These are phyloP conservation scores for Drosophila anomalata DNA, from an alignment of 2,888 invertebrate species.

Conservation along the genomic window DNA sequence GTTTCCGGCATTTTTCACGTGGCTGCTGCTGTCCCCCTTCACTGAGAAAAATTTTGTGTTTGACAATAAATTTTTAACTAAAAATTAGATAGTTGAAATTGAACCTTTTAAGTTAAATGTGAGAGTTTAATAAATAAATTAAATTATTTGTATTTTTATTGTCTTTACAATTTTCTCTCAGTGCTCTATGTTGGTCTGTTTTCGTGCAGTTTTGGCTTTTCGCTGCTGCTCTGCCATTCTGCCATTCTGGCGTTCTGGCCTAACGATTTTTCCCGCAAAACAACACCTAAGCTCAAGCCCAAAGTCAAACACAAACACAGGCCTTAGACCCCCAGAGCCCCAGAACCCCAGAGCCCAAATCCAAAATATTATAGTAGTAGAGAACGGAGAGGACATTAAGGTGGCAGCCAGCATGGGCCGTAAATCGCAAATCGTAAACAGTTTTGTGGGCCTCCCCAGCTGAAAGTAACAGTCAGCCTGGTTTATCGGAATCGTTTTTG, in stretches of 20 bases:
- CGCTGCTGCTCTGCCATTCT: slow-evolving; percentile 50
- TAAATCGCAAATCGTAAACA: slow-evolving; percentile 48
- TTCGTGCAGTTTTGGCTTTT: slow-evolving; percentile 75
- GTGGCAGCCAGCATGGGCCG: slow-evolving; percentile 21
- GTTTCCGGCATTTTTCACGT: slow-evolving; percentile 83
- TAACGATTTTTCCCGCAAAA: slow-evolving; percentile 77
- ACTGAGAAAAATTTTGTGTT: slow-evolving; percentile 9
- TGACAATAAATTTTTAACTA: not conserved
- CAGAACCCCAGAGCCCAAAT: slow-evolving; percentile 5
- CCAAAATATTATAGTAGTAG: slow-evolving; percentile 10
- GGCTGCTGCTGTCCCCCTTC: slow-evolving; percentile 62
- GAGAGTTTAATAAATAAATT: not conserved
- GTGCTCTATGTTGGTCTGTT: slow-evolving; percentile 35
- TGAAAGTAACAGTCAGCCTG: slow-evolving; percentile 60
- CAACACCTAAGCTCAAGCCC: slow-evolving; percentile 3
- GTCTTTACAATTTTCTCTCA: slow-evolving; percentile 5
- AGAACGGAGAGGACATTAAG: slow-evolving; percentile 34
- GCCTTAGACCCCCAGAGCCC: slow-evolving; percentile 1
- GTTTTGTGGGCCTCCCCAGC: slow-evolving; percentile 26
- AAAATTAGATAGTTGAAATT: not conserved
- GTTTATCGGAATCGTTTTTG: slow-evolving; percentile 58
- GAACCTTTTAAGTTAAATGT: not conserved
- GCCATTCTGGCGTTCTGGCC: slow-evolving; percentile 41
- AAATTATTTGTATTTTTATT: not conserved
- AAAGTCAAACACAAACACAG: slow-evolving; percentile 6